A percentile compares a stretch with the other conserved stretches of the same genome.
phyloP scores from a whole-genome alignment of 1,140 invertebrate species.

The Bombus ignitus region DNA sequence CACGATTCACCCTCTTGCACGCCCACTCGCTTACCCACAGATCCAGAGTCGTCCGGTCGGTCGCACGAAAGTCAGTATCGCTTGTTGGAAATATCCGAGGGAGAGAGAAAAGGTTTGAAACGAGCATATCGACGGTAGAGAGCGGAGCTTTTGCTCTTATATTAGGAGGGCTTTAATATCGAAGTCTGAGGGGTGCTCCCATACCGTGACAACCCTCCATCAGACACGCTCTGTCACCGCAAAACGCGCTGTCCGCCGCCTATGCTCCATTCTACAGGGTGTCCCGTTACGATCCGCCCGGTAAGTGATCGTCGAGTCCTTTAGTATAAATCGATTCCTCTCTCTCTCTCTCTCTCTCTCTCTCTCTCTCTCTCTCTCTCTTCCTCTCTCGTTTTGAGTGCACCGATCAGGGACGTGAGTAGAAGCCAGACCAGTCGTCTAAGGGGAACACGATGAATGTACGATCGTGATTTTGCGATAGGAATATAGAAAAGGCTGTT shows the following conservation, averaged over 20 bases:
- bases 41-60: constrained; percentile 39
- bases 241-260: constrained; percentile 77
- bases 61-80: constrained; percentile 60
- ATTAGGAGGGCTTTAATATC: constrained; percentile 80
- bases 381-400: constrained; percentile 15
- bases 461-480: constrained; percentile 45
- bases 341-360: constrained; percentile 1
- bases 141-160: constrained; percentile 78
- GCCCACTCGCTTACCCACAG: constrained; percentile 45
- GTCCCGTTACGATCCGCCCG: constrained; percentile 58
- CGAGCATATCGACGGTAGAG: constrained; percentile 72
- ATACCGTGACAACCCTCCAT: constrained; percentile 79
- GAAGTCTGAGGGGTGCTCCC: constrained; percentile 78
- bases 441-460: constrained; percentile 23
- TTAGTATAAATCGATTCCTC: constrained; percentile 53
- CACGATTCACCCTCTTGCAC: constrained; percentile 26
- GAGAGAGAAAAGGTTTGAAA: constrained; percentile 53
- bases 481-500: constrained; percentile 32
- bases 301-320: constrained; percentile 54
- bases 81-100: constrained; percentile 31
- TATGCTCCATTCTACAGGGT: constrained; percentile 65
- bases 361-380: constrained; percentile 3
- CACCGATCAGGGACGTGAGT: constrained; percentile 41
- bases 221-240: constrained; percentile 81
- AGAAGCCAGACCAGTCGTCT: constrained; percentile 16